Conservation (phyloP, 2,113 vertebrate genomes). For the Catharus fuscescens region DNA sequence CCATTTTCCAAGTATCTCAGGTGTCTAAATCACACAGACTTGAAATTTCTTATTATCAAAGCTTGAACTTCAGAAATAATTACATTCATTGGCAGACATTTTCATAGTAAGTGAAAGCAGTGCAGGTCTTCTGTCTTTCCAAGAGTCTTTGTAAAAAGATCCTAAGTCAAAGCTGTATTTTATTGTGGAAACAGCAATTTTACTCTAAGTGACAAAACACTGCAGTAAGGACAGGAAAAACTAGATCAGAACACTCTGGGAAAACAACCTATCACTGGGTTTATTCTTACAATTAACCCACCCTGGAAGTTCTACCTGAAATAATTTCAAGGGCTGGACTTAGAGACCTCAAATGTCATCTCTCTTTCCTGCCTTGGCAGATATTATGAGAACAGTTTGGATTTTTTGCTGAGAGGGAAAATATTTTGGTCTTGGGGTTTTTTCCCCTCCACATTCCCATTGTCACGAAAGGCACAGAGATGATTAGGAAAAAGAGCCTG, state of each 20-base stretch:
- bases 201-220: background rate
- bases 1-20: background rate
- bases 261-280: background rate
- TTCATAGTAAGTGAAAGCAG: background rate
- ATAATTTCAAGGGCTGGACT: background rate
- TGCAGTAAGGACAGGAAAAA: background rate
- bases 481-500: background rate
- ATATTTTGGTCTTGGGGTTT: background rate
- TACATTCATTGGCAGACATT: background rate
- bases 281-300: background rate
- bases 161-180: background rate
- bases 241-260: background rate
- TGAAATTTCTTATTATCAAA: background rate
- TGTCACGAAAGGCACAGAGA: background rate
- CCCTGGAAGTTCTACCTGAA: background rate
- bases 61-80: background rate
- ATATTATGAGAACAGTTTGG: background rate
- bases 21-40: rapidly evolving
- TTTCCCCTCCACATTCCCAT: background rate
- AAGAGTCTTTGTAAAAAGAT: background rate
- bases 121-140: background rate
- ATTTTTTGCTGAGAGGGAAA: background rate
- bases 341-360: background rate
- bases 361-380: background rate
- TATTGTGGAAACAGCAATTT: background rate